A percentile compares a stretch with the other conserved stretches of the same genome.
Evolutionary conservation across 37 sponge, comb jelly and placozoan species (phyloP).

Genomic region (Trichoplax adhaerens): DNA sequence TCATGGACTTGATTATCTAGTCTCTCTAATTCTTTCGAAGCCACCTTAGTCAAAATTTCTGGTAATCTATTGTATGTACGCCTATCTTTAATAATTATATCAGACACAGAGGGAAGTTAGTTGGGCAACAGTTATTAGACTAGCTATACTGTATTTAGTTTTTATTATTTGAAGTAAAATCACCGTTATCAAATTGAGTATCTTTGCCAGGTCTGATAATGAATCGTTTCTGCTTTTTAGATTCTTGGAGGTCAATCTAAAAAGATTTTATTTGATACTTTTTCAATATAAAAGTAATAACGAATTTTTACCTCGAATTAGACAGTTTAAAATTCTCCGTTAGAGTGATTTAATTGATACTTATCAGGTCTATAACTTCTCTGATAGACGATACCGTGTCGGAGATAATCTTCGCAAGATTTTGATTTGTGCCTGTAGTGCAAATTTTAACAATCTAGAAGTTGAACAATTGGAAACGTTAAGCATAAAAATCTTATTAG

Average conservation of each 20-base stretch:
- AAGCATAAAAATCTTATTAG: too few relatives aligned
- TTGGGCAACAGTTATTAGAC: background rate
- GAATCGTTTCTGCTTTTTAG: slow-evolving; percentile 51
- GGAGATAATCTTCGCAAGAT: too few relatives aligned
- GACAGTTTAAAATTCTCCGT: too few relatives aligned
- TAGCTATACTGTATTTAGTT: background rate
- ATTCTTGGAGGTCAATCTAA: slow-evolving; percentile 82
- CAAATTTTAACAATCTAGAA: too few relatives aligned
- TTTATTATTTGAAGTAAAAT: background rate
- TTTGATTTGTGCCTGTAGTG: too few relatives aligned
- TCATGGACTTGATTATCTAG: slow-evolving; percentile 45
- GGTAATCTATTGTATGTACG: slow-evolving; percentile 66
- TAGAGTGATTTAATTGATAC: too few relatives aligned
- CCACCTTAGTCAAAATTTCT: slow-evolving; percentile 83
- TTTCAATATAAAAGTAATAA: too few relatives aligned
- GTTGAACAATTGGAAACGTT: too few relatives aligned
- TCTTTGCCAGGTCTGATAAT: slow-evolving; percentile 75
- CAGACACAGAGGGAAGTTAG: slow-evolving; percentile 1
- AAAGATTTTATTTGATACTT: too few relatives aligned
- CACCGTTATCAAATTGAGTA: slow-evolving; percentile 67
- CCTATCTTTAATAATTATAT: slow-evolving; percentile 28
- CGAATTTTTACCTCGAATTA: too few relatives aligned
- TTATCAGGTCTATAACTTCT: too few relatives aligned
- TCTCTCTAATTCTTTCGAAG: slow-evolving; percentile 57
- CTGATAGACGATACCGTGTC: too few relatives aligned